Evolutionary conservation across 2,113 vertebrate genomes (phyloP), one percentile per base, ranked within the genome.

Genomic region (Pogonocichla stellata): DNA sequence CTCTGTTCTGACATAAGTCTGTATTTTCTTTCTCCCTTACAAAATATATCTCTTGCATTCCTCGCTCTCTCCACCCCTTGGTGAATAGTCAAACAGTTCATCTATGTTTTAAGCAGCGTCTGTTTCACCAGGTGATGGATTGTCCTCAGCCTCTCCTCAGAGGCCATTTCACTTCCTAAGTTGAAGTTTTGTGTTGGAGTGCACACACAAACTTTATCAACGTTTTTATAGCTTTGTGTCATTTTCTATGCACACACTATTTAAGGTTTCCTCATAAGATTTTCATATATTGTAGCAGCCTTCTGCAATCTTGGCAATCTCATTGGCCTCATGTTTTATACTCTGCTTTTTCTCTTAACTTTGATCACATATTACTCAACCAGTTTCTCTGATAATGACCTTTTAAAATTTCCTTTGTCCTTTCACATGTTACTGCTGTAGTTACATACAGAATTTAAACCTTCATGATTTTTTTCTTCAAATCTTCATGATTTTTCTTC

Each of bases 21-120:
- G 8, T 90, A 74, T 82, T 90, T 96, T 93, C 78, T 64, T 95
- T 90, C 83, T 97, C 42, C 53, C 51, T 85, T 85, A 29, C 87
- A 93, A 96, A 96, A 86, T 80, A 81, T 87, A 31, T 92, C 42
- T 88, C 93, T 91, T 69, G 13, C 81, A 83, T 84, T 96, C 85
- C 94, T 65, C 10, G 6, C 79, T 54, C 67, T 60, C 64, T 34
- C 69, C 75, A 58, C 73, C 74, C 50, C 80, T 95, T 93, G 73
- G 70, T 96, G 87, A 95, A 67, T 31, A 71, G 89, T 74, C 74
- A 64, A 91, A 87, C 83, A 80, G 67, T 94, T 95, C 72, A 61
- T 93, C 80, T 75, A 12, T n/a, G 74, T 47, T 75, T 91, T 80
- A 66, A 88, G 62, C 69, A 75, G 7, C 0, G n/a, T 71, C 67